Base-by-base conservation (phyloP, 2,113 vertebrate genomes). In the Engraulis encrasicolus region DNA sequence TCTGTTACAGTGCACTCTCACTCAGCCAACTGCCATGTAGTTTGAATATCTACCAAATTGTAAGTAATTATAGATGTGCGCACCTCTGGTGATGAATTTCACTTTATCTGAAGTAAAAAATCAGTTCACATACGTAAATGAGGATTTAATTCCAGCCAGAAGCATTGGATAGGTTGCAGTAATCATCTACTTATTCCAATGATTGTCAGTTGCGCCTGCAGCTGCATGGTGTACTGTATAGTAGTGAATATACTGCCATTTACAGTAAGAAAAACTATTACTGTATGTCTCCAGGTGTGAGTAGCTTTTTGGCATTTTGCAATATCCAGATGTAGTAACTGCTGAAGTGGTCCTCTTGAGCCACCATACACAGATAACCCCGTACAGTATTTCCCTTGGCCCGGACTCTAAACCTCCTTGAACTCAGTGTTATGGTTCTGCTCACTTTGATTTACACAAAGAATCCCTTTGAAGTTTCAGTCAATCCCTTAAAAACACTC, bases 241-340 rank as follows among this genome's bases (percentile, higher is more conserved):
- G 15, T 31, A 45, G 40, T 45, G 4, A 45, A 5, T 45, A 45
- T 9, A 45, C 4, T 45, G 40, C 9, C 40, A 45, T 61, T 74
- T 74, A 31, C 31, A 74, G 66, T 45, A 34, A 74, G 66, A 9
- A 74, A 14, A 15, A 17, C 31, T 71, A 27, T 71, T 15, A n/a
- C n/a, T n/a, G n/a, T n/a, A 71, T 71, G 14, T 71, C 27, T 34
- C 23, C 61, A 15, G 23, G 27, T 71, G 61, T 71, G 27, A 71
- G 31, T 71, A 20, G 12, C 58, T 1, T 11, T 12, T 27, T 71
- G 9, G 1, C 12, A 14, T 34, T 74, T 74, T 74, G 23, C 34
- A 31, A 74, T 18, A 74, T 74, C 66, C 14, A 74, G 34, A 74
- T 74, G 18, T 74, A n/a, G n/a, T n/a, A 74, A 34, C 66, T 74